Base-by-base conservation (phyloP, 1,140 invertebrate species). In the Thaumetopoea pityocampa region DNA sequence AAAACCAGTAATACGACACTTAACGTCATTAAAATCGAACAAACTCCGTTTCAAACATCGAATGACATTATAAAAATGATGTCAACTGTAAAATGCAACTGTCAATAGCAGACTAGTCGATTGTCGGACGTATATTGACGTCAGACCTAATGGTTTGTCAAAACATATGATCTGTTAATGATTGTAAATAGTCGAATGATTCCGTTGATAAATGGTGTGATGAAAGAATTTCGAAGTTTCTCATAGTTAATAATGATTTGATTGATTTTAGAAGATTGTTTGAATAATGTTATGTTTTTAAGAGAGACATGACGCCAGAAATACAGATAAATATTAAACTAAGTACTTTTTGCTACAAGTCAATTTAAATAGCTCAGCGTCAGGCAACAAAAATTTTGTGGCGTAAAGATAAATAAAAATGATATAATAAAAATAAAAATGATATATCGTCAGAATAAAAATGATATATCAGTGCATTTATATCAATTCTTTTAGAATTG, bases 91-190 rank as follows among this genome's bases (percentile, higher is more conserved):
- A 66, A 78, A 78, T 76, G 49, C 36, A 51, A 54, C 47, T 66
- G 66, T 76, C 67, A 61, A 68, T 71, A 49, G 23, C 69, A 55
- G 67, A 45, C 55, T 60, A 57, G 55, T 52, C 19, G 57, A 55
- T 43, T 72, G 67, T 70, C 65, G 67, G 64, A 60, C 33, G 26
- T 46, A 63, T 64, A 58, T 47, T 53, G 46, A 53, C 19, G 44
- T 28, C 32, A 49, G 51, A 59, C 52, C 49, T 76, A 82, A 82
- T 82, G 74, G 72, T 68, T 53, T 82, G 78, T 79, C 78, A 77
- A 74, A 82, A 79, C 68, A 82, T 74, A 74, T 77, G 68, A 63
- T 63, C 50, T 55, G 40, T 61, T 73, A 76, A 70, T 72, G 69
- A 67, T 51, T 50, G 47, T 40, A 30, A 46, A 67, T 67, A n/a